A percentile compares a stretch with the other conserved stretches of the same genome.
Evolutionary conservation across 2,888 invertebrate genomes (phyloP).

Genomic region (Hetaerina titia): DNA sequence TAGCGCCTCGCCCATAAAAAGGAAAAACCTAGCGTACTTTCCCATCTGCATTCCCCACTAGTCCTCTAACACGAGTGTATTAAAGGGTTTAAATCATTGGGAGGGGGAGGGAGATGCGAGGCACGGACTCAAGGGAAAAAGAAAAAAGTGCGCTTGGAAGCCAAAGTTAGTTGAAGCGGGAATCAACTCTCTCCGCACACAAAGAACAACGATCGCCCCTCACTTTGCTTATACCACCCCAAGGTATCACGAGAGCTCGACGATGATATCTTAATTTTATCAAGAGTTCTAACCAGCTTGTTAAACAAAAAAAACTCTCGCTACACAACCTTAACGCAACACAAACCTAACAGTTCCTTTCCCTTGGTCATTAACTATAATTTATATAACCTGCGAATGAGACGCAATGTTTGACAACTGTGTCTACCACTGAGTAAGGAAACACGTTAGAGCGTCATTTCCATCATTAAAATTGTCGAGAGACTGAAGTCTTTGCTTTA

Average conservation of each 20-base stretch:
- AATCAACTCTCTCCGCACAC: neutral
- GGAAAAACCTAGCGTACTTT: neutral
- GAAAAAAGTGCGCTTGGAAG: neutral
- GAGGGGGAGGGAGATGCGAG: neutral
- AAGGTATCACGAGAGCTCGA: neutral
- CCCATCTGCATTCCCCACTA: neutral
- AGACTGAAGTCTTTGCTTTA: too few species aligned
- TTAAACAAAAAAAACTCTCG: neutral
- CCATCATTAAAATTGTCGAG: too few species aligned
- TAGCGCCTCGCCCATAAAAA: neutral
- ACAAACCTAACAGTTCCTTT: neutral
- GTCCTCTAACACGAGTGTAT: neutral
- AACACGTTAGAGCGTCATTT: too few species aligned
- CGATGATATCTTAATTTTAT: neutral
- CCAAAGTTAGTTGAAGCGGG: neutral
- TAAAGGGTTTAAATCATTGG: conserved; percentile 22
- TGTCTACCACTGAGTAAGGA: too few species aligned
- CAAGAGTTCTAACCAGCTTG: neutral
- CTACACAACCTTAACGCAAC: neutral
- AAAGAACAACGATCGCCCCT: neutral
- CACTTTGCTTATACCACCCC: neutral
- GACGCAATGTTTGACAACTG: too few species aligned
- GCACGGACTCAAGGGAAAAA: neutral
- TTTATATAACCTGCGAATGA: too few species aligned
- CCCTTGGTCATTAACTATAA: too few species aligned